phyloP scores from a whole-genome alignment of 1,140 invertebrate species.

The Drosophila ambigua region DNA sequence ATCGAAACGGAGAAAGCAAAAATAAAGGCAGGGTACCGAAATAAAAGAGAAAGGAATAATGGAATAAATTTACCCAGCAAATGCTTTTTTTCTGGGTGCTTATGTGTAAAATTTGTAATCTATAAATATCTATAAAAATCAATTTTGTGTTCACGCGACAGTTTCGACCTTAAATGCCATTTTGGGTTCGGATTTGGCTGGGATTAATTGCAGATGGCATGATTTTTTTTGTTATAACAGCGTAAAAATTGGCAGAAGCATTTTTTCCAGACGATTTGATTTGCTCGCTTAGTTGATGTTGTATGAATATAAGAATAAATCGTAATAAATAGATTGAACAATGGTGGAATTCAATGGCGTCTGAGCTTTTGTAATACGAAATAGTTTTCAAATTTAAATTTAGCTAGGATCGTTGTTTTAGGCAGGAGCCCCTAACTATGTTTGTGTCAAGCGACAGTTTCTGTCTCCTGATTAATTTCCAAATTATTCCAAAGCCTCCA shows the following conservation, averaged over 20 bases:
- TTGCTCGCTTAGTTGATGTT: conserved; percentile 35
- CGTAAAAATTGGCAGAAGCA: conserved; percentile 21
- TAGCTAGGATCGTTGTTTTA: no score
- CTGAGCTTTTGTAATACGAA: no score
- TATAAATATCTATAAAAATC: conserved; percentile 83
- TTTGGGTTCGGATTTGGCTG: conserved; percentile 41
- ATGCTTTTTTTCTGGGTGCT: conserved; percentile 67
- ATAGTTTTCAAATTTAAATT: no score
- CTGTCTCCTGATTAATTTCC: no score
- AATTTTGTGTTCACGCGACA: conserved; percentile 79
- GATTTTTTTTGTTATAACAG: conserved; percentile 58
- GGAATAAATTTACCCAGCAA: conserved; percentile 71
- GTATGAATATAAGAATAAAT: conserved; percentile 12
- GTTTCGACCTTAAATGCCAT: conserved; percentile 63
- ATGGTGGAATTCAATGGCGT: conserved; percentile 1
- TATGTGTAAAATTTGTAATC: conserved; percentile 79
- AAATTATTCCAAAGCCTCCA: background rate
- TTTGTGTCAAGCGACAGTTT: no score
- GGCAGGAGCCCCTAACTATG: no score
- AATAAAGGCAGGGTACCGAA: conserved; percentile 21
- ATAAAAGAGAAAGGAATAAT: conserved; percentile 41
- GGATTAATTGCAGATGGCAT: conserved; percentile 81
- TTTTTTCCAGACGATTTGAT: conserved; percentile 71
- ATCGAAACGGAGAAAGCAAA: conserved; percentile 27
- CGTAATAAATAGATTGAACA: conserved; percentile 1